Base-by-base conservation (phyloP, 2,113 vertebrate species). In the Emydocephalus ijimae region DNA sequence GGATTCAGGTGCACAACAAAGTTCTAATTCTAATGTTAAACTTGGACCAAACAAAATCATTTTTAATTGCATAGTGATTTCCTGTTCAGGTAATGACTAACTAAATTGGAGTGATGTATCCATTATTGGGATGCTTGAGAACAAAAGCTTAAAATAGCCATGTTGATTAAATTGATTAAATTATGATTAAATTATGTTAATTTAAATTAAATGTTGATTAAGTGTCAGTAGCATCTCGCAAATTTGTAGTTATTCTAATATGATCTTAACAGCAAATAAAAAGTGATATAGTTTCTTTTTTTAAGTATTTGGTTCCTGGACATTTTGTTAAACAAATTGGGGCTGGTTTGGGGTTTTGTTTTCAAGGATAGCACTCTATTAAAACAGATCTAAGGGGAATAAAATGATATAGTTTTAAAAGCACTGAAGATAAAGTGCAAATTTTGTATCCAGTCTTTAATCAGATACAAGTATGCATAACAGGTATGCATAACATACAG, bases 251-350 rank as follows among this genome's bases (percentile, higher is more conserved):
- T 81, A 50, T 94, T 93, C 0, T 88, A 43, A 93, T 74, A 87
- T 57, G 59, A n/a, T 61, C 54, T 52, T 89, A 93, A 48, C 15
- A 91, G 87, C n/a, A 57, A 18, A 55, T 92, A 92, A 61, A 81
- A 64, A 90, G 56, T 54, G 10, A 20, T 43, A 0, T 20, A 23
- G 14, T 45, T 43, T 9, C n/a, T 89, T 93, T 81, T 74, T 34
- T n/a, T 3, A 59, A 59, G 92, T 93, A 15, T 61, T 94, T 86
- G 43, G n/a, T 81, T 4, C 1, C 45, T n/a, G 2, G 45, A n/a
- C 29, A 54, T 92, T 93, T 1, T 0, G 29, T 15, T n/a, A 45
- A 43, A 20, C 26, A 91, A 59, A 29, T 74, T 88, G 21, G 57
- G 45, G 11, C 24, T 52, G 56, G 20, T 24, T 26, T 11, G 14